Evolutionary conservation across 2,888 invertebrate species (phyloP), one percentile per base, ranked within the genome.

Genomic region (Agonopterix arenella): DNA sequence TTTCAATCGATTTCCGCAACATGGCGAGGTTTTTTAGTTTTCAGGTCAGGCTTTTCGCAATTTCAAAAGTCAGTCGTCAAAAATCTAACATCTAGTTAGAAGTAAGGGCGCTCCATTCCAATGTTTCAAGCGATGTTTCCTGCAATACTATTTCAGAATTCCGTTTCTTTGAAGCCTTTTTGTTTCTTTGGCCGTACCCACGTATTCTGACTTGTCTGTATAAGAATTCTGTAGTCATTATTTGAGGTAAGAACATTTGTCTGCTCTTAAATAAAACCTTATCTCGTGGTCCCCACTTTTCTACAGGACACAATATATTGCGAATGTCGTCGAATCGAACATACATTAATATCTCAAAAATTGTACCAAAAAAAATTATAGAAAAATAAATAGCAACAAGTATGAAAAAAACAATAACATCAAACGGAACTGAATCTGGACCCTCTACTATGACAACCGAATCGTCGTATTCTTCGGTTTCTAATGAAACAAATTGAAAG

Each of bases 141-240:
- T 9, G 8, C 42, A 11, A 10, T 11, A 42, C 13, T 42, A 11
- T 42, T 11, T 11, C 7, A 10, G 7, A 11, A 7, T 7, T 7
- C 10, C 8, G 10, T 47, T 49, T 54, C 53, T 42, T 47, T 45
- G 11, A 11, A 13, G 56, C 41, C 13, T 11, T 11, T 48, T 49
- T 56, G 47, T 10, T 45, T 57, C 4, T 62, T 68, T 38, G 65
- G 36, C 59, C 64, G 58, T 80, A 83, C 0, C 83, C 83, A 41
- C 75, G 73, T 51, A 86, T 80, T 53, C 80, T 76, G 1, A 85
- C 78, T 75, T 89, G 89, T 48, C 89, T 67, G 52, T 89, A 89
- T 44, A 89, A 57, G 70, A 89, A 89, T 57, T 89, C 89, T 51
- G 84, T 75, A 0, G 89, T 89, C 89, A 89, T 89, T 58, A 88